Evolutionary conservation across 1,140 invertebrate species (phyloP).

Genomic region (Bombus cullumanus): DNA sequence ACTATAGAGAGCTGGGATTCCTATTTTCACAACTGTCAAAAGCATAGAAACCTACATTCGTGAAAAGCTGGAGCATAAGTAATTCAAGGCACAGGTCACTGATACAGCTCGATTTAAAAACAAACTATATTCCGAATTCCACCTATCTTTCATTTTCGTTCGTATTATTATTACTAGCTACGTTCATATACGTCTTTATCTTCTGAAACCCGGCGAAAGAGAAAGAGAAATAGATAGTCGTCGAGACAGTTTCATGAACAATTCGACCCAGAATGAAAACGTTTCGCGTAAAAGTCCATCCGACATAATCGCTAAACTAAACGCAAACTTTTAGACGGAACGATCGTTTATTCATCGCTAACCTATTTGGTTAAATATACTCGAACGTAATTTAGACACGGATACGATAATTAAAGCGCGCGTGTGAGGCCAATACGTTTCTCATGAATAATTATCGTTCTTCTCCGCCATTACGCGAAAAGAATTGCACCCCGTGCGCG

Average conservation of each 20-base stretch:
- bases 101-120: neutral
- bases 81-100: neutral
- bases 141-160: neutral
- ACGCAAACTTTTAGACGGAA: too few relatives aligned
- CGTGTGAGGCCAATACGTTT: neutral
- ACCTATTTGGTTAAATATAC: neutral
- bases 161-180: too few relatives aligned
- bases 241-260: too few relatives aligned
- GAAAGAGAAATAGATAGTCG: too few relatives aligned
- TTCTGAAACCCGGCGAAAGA: accelerated
- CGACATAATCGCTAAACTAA: too few relatives aligned
- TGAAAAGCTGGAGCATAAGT: too few relatives aligned
- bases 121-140: neutral
- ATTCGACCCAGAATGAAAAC: too few relatives aligned
- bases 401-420: too few relatives aligned
- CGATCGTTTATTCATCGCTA: neutral
- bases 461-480: neutral
- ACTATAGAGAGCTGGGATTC: too few relatives aligned
- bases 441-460: conserved; percentile 12
- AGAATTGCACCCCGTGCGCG: neutral
- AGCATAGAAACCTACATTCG: too few relatives aligned
- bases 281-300: too few relatives aligned
- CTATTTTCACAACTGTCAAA: neutral
- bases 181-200: too few relatives aligned
- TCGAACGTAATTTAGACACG: neutral